phyloP scores from a whole-genome alignment of 2,888 invertebrate species.

The Diarsia dahlii region DNA sequence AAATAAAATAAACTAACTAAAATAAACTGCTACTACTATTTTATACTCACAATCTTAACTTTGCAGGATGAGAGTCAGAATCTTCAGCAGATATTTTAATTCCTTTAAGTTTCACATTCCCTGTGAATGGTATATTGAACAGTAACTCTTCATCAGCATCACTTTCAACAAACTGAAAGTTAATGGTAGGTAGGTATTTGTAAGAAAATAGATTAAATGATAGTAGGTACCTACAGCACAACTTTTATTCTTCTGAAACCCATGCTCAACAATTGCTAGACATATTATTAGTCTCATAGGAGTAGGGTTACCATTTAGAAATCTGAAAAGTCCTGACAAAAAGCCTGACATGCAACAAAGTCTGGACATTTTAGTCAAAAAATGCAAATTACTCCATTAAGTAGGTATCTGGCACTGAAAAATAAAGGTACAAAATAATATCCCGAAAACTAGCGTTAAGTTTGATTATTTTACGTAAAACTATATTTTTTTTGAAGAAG shows the following conservation, averaged over 20 bases:
- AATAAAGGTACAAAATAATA: too few relatives aligned
- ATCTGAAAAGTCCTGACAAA: too few relatives aligned
- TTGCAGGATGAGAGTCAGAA: constrained; percentile 95
- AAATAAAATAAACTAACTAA: too few relatives aligned
- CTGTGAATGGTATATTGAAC: constrained; percentile 99
- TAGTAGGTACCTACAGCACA: not conserved
- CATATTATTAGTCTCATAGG: not conserved
- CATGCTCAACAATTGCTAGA: not conserved
- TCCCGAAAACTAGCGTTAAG: too few relatives aligned
- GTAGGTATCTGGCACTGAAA: too few relatives aligned
- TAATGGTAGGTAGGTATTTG: not conserved
- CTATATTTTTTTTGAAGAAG: too few relatives aligned
- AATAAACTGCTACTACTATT: too few relatives aligned
- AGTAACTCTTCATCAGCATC: constrained; percentile 98
- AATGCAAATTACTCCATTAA: too few relatives aligned
- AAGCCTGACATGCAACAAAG: too few relatives aligned
- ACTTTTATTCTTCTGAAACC: not conserved
- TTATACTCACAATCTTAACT: constrained; percentile 95
- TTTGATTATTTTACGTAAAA: too few relatives aligned
- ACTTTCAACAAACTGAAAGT: constrained; percentile 97
- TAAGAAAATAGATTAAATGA: not conserved
- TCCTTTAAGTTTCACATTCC: constrained; percentile 98
- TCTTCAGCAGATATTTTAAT: constrained; percentile 98
- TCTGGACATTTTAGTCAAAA: too few relatives aligned
- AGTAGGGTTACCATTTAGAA: too few relatives aligned